Conservation (phyloP, 1,140 invertebrate genomes). For the Vanessa atalanta region DNA sequence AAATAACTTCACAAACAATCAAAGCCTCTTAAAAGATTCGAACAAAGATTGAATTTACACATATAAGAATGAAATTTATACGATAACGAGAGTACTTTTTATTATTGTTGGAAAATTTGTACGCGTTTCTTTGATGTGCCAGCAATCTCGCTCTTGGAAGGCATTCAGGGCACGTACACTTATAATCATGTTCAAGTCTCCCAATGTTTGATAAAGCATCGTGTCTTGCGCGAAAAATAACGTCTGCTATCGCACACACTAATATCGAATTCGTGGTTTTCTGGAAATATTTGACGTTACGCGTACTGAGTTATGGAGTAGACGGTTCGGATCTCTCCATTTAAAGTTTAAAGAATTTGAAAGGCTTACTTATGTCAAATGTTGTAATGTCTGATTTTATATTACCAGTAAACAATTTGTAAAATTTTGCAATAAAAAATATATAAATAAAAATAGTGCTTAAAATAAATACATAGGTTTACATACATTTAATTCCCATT, state of each 20-base stretch:
- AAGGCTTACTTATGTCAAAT: background rate
- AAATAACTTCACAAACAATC: constrained; percentile 18
- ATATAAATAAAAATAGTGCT: no score
- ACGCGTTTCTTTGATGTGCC: constrained; percentile 65
- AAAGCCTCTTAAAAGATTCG: constrained; percentile 15
- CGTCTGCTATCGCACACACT: constrained; percentile 43
- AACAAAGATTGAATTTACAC: constrained; percentile 29
- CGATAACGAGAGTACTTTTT: constrained; percentile 68
- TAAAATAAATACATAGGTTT: no score
- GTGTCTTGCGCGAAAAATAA: constrained; percentile 66
- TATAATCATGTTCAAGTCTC: constrained; percentile 73
- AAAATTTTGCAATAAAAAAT: no score
- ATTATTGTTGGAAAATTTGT: constrained; percentile 66
- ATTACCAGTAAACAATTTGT: no score
- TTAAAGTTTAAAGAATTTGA: background rate
- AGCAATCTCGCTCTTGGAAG: constrained; percentile 48
- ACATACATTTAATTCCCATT: no score
- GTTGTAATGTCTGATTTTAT: background rate
- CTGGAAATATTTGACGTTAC: constrained; percentile 32
- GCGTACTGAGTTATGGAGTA: constrained; percentile 16
- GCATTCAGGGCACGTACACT: constrained; percentile 64
- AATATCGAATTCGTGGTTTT: constrained; percentile 45
- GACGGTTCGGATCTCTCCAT: constrained; percentile 6
- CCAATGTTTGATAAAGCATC: constrained; percentile 73
- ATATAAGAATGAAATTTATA: constrained; percentile 46